Evolutionary conservation across 2,888 invertebrate species (phyloP), one percentile per base, ranked within the genome.

Genomic region (Crocallis elinguaria): DNA sequence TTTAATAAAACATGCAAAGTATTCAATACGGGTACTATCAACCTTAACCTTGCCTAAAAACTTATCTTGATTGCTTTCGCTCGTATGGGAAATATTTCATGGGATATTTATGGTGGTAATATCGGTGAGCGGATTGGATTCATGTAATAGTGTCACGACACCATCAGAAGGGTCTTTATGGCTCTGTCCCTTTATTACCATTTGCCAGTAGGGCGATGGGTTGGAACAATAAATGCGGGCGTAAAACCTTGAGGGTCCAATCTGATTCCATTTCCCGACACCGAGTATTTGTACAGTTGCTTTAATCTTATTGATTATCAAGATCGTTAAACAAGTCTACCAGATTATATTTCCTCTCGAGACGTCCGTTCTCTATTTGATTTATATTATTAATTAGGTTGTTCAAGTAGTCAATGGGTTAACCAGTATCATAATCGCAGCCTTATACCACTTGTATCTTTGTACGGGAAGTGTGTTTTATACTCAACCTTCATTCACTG

Each of bases 61-160:
- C 43, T 54, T 57, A 56, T 58, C 46, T 48, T 49, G 54, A 57
- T 63, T 49, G 49, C 42, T 42, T 55, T 51, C 39, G 11, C 30
- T 44, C 38, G 45, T 35, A 33, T 30, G 33, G 44, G 11, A 32
- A 53, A 57, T 44, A 49, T 51, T 55, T 46, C 38, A 38, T 41
- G 39, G 30, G 42, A 48, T 57, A 48, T 57, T 57, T 44, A 60
- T 49, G 45, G 43, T 51, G 45, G 38, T 44, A 48, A 53, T 42
- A 57, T 46, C 35, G 30, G 39, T 55, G 61, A 60, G 63, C 57
- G 57, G 62, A 72, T 70, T 68, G 61, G 57, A 64, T 64, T 67
- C 49, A 57, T 67, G 56, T 62, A 72, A 67, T 66, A 66, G 66
- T 67, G 60, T 69, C 66, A 71, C 64, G 66, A 62, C 66, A 16